Percentiles rank a stretch among this genome's conserved stretches.
Conservation (phyloP, 2,797 vertebrate genomes). For the Hydrophis major region DNA sequence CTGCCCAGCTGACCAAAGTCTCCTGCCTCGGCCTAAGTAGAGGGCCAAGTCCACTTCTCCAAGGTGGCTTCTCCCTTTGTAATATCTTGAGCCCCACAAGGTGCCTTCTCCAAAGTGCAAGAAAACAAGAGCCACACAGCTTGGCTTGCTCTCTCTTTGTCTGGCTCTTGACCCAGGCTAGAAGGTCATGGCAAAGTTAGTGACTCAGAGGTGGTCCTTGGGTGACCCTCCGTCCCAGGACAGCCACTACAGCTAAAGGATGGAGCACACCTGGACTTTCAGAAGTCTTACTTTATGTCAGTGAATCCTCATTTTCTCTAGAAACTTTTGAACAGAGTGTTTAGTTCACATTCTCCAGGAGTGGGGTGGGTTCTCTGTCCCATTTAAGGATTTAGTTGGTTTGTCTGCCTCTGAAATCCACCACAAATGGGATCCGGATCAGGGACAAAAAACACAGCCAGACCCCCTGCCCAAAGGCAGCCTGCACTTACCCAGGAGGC, state of each 20-base stretch:
- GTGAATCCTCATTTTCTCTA: not conserved
- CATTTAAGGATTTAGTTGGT: not conserved
- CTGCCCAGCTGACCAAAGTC: not conserved
- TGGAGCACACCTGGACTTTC: not conserved
- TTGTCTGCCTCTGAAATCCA: not conserved
- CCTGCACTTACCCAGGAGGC: not conserved
- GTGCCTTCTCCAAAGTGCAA: not conserved
- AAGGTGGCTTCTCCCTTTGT: not conserved
- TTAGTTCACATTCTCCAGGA: not conserved
- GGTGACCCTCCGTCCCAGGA: not conserved
- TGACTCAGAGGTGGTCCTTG: not conserved
- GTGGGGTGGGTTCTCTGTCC: not conserved
- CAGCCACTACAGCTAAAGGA: not conserved
- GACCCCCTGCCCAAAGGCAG: not conserved
- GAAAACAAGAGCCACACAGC: not conserved
- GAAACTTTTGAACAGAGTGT: not conserved
- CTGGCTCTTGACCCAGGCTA: not conserved
- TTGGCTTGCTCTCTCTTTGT: not conserved
- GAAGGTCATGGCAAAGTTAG: not conserved
- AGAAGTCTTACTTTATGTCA: not conserved
- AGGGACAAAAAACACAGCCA: not conserved
- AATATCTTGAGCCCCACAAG: not conserved
- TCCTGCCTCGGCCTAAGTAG: not conserved
- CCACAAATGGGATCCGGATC: not conserved
- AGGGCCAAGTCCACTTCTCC: not conserved